Evolutionary conservation across 1,140 invertebrate genomes (phyloP), one percentile per base, ranked within the genome.

Genomic region (Lasioglossum baleicum): DNA sequence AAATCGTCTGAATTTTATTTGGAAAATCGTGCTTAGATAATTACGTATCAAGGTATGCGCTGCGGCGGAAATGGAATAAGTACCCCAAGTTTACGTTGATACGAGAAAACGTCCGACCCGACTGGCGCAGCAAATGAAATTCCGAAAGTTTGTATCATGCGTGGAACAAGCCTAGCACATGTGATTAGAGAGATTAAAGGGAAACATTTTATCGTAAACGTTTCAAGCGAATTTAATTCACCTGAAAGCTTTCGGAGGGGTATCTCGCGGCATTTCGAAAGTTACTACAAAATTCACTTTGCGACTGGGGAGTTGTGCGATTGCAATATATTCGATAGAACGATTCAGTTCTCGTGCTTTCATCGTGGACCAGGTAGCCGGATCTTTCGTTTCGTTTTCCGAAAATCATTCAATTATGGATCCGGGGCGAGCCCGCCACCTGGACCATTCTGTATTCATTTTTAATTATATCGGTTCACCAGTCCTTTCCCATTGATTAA

Each of bases 171-270:
- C 74, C 73, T 68, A 58, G 72, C 72, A 80, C 71, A 74, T 80
- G 78, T 84, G 83, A 85, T 85, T 85, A 85, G 83, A 81, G 83
- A 85, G 83, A 85, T 85, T 85, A 85, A 85, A 85, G 83, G 83
- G 83, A 85, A 85, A 85, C 83, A 85, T 85, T 85, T 81, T 84
- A 85, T 84, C 83, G 83, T 81, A 84, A 85, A 81, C 83, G 83
- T 77, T 84, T 84, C 79, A 80, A 74, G 83, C 76, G 68, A 85
- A 86, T 86, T 83, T 83, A 83, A 86, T 85, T 86, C 81, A 78
- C 81, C 63, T 83, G 83, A 85, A 85, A 86, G 83, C 84, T 86
- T 86, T 83, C 77, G 73, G 71, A 63, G 15, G 83, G 44, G 51
- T 73, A 79, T 73, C 65, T 73, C 65, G 75, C 65, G 61, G 48